These are phyloP conservation scores for Cyclargus thomasi DNA, from an alignment of 1,140 invertebrate species.

Conservation along the genomic window DNA sequence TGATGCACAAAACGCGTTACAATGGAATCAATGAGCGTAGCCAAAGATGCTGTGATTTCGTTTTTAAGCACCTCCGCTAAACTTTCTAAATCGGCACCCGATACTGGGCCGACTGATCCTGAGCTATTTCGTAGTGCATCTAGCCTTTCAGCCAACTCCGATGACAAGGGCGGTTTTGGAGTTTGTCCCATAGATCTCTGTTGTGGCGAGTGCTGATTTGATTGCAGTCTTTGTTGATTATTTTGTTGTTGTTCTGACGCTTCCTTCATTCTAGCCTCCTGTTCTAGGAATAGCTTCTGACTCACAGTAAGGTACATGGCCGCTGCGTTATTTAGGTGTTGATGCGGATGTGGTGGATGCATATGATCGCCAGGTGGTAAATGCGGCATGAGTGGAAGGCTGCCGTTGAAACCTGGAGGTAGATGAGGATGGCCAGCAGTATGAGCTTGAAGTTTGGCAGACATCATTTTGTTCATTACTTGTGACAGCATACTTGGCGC, in stretches of 20 bases:
- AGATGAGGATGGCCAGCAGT: constrained; percentile 67
- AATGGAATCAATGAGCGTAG: constrained; percentile 91
- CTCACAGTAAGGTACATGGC: constrained; percentile 84
- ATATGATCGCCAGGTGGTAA: constrained; percentile 75
- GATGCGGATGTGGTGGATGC: constrained; percentile 76
- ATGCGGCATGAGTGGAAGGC: constrained; percentile 75
- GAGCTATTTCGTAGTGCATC: constrained; percentile 79
- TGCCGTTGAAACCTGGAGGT: constrained; percentile 75
- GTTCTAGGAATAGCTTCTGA: constrained; percentile 85
- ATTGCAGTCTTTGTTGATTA: constrained; percentile 72
- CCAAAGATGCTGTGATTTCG: constrained; percentile 89
- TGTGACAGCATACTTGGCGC: constrained; percentile 79
- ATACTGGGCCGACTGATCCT: constrained; percentile 78
- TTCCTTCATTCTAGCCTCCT: constrained; percentile 85
- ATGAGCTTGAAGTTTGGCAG: constrained; percentile 78
- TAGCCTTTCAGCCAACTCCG: constrained; percentile 78
- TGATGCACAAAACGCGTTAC: constrained; percentile 90
- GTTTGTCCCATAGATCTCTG: constrained; percentile 68
- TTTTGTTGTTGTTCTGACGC: constrained; percentile 76
- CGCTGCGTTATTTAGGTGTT: constrained; percentile 79
- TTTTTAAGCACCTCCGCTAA: constrained; percentile 91
- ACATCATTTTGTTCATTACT: constrained; percentile 82
- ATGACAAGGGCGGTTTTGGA: constrained; percentile 74
- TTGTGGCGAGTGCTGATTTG: constrained; percentile 75
- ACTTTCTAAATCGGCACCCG: constrained; percentile 87